Evolutionary conservation across 1,140 invertebrate species (phyloP).

Genomic region (Drosophila paulistorum): DNA sequence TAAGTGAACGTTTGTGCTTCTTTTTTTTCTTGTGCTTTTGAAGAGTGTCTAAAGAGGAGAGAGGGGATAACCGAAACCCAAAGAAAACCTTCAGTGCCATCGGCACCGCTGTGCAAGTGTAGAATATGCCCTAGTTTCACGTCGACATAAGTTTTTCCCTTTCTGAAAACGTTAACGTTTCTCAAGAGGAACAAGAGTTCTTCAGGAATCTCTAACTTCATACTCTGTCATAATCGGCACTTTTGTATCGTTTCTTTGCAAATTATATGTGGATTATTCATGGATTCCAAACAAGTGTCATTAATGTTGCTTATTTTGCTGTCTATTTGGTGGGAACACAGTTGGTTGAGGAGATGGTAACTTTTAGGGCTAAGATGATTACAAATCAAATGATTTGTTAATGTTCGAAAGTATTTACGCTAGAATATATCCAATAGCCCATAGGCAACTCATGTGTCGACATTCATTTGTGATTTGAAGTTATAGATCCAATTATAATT

Average conservation of each 20-base stretch:
- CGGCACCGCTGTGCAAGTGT: neutral
- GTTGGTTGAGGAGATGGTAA: no score
- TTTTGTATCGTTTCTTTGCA: neutral
- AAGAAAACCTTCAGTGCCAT: no score
- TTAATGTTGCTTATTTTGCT: neutral
- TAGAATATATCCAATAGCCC: no score
- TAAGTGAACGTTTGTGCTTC: conserved; percentile 64
- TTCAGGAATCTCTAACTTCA: no score
- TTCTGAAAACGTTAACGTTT: neutral
- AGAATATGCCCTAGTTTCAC: neutral
- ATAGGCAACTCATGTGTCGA: no score
- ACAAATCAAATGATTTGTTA: no score
- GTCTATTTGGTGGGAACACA: no score
- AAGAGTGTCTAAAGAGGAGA: conserved; percentile 36
- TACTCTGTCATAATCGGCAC: neutral
- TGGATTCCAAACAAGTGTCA: neutral
- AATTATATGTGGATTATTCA: neutral
- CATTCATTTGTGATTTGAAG: no score
- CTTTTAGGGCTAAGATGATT: no score
- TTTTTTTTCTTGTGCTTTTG: conserved; percentile 45
- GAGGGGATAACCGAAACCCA: conserved; percentile 19
- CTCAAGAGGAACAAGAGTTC: neutral
- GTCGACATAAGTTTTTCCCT: neutral
- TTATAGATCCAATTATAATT: no score
- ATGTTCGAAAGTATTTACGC: no score